Percentiles rank a stretch among this genome's conserved stretches.
Conservation (phyloP, 2,797 vertebrate species). For the Clarias laeviceps region DNA sequence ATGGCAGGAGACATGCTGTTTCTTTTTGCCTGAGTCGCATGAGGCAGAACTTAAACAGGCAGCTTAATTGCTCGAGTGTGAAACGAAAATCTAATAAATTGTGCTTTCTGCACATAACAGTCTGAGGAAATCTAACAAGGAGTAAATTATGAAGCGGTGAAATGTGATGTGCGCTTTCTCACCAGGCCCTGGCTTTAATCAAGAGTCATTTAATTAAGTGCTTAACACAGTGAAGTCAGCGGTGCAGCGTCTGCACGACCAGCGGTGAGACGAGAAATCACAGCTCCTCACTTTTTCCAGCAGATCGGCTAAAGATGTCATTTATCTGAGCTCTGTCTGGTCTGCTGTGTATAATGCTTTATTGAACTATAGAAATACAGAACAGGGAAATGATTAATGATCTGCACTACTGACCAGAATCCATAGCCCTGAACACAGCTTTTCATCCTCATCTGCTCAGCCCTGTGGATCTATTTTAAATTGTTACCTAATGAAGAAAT, state of each 20-base stretch:
- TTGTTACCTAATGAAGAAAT: not conserved
- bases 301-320: constrained; percentile 31
- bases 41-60: no score
- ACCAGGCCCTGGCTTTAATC: constrained; percentile 69
- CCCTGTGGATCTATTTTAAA: not conserved
- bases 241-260: constrained; percentile 46
- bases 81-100: constrained; percentile 54
- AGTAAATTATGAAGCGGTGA: constrained; percentile 64
- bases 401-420: not conserved
- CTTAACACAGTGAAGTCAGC: constrained; percentile 53
- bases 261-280: constrained; percentile 22
- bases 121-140: constrained; percentile 54
- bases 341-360: not conserved
- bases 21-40: no score
- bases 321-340: not conserved
- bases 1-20: no score
- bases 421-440: not conserved
- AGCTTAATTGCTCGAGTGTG: no score
- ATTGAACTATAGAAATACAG: not conserved
- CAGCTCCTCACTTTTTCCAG: constrained; percentile 2
- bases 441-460: constrained; percentile 9
- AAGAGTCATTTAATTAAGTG: constrained; percentile 68
- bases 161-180: constrained; percentile 67
- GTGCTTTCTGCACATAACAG: constrained; percentile 50
- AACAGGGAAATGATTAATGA: constrained; percentile 8